These are phyloP conservation scores for Malurus melanocephalus DNA, from an alignment of 2,113 vertebrate genomes.

Conservation along the genomic window DNA sequence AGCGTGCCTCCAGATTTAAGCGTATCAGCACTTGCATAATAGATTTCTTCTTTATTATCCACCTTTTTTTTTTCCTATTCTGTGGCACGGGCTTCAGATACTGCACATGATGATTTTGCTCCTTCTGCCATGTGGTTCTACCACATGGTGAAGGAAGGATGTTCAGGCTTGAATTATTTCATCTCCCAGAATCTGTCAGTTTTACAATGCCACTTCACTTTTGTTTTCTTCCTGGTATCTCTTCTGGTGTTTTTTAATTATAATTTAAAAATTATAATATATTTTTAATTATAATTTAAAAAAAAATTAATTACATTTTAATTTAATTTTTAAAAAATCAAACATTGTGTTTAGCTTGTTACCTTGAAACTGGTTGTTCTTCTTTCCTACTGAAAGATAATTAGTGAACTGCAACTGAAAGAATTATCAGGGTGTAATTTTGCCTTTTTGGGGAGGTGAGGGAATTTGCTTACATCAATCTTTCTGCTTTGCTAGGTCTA, in stretches of 20 bases:
- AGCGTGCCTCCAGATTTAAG: background rate
- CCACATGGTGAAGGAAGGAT: background rate
- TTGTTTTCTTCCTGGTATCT: background rate
- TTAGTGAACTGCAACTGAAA: background rate
- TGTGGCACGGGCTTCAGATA: background rate
- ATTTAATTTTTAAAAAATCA: background rate
- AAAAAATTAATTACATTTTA: too few species aligned
- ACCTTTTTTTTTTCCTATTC: background rate
- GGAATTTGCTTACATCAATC: background rate
- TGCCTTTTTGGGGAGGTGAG: background rate
- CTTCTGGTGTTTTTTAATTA: background rate
- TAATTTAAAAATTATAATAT: too few species aligned
- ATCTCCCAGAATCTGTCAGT: background rate
- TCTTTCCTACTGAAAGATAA: background rate
- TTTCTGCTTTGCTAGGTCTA: background rate
- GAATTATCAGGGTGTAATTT: background rate
- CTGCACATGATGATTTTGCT: background rate
- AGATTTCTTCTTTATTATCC: background rate
- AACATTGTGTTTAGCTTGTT: background rate
- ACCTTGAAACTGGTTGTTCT: background rate
- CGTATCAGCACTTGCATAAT: background rate
- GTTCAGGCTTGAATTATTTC: background rate
- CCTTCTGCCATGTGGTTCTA: background rate
- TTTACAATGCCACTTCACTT: background rate
- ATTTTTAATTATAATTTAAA: too few species aligned